Base-by-base conservation (phyloP, 1,140 invertebrate genomes). In the Eumaeus atala region DNA sequence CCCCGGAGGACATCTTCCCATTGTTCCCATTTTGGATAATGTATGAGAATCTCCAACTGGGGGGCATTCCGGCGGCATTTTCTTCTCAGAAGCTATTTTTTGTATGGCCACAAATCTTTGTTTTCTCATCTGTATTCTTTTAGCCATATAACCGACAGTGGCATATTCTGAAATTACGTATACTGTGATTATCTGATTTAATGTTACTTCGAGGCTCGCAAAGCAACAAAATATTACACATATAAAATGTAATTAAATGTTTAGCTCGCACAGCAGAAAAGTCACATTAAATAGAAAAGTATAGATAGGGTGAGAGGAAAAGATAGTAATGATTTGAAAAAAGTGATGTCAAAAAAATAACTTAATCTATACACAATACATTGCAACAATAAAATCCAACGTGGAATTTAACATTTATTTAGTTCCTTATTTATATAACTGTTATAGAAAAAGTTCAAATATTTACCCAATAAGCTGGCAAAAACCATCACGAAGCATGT, bases 401-500 rank as follows among this genome's bases (percentile, higher is more conserved):
- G n/a, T n/a, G n/a, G n/a, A n/a, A n/a, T n/a, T n/a, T n/a, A n/a
- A n/a, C n/a, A n/a, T n/a, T n/a, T n/a, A n/a, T n/a, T n/a, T n/a
- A n/a, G n/a, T n/a, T n/a, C n/a, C n/a, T n/a, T n/a, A n/a, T 28
- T 28, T 28, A 28, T 3, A 12, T 35, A 28, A 16, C 12, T 42
- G 1, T 9, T 12, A 12, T 9, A 34, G 12, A 7, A 17, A 17
- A 10, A 34, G 14, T 7, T 42, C 6, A 81, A 90, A 28, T 28
- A 6, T 28, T 92, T 91, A 96, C 95, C 95, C 88, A 97, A 89
- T 75, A 97, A 89, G 88, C 95, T 97, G 70, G 96, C 96, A 90
- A 97, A 97, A 71, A 97, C 96, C 96, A 97, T 97, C 78, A 98
- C 95, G 95, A 98, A 98, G 91, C 96, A 98, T 65, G 96, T 98